Percentiles rank a stretch among this genome's conserved stretches.
phyloP scores from a whole-genome alignment of 2,113 vertebrate species.

The Varanus komodoensis region DNA sequence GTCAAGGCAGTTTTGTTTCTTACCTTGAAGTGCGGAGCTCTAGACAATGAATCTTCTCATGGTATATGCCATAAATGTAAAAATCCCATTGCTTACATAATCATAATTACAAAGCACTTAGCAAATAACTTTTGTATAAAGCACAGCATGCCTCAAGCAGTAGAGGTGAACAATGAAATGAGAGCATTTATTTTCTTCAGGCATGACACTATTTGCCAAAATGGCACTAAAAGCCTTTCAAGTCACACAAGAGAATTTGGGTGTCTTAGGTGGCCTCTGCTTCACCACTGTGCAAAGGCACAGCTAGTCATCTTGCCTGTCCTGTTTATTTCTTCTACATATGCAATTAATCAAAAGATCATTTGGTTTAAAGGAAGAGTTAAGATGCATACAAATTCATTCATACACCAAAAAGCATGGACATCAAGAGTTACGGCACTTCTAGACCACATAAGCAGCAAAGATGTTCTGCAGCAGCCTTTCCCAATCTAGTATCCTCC shows the following conservation, averaged over 20 bases:
- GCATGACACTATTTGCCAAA: constrained; percentile 41
- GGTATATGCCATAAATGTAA: constrained; percentile 37
- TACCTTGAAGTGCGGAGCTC: constrained; percentile 23
- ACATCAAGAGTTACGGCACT: not conserved
- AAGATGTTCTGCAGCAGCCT: not conserved
- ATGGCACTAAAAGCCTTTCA: constrained; percentile 59
- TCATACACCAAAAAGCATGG: not conserved
- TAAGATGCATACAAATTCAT: not conserved
- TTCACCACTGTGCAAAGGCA: not conserved
- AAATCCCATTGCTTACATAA: constrained; percentile 59
- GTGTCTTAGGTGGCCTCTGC: constrained; percentile 21
- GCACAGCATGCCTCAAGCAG: constrained; percentile 37
- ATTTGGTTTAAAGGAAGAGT: constrained; percentile 1
- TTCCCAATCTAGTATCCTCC: not conserved
- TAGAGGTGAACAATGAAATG: constrained; percentile 41
- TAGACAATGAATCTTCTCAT: constrained; percentile 10
- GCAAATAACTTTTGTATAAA: constrained; percentile 55
- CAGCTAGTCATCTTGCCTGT: constrained; percentile 1
- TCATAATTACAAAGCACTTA: constrained; percentile 56
- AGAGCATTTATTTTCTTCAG: constrained; percentile 57
- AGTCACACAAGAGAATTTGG: constrained; percentile 32
- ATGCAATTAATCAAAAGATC: not conserved
- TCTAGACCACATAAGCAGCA: not conserved
- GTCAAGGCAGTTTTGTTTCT: constrained; percentile 48
- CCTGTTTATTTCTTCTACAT: constrained; percentile 21